These are phyloP conservation scores for Halcyon badia DNA, from an alignment of 2,797 vertebrate species.

Conservation along the genomic window DNA sequence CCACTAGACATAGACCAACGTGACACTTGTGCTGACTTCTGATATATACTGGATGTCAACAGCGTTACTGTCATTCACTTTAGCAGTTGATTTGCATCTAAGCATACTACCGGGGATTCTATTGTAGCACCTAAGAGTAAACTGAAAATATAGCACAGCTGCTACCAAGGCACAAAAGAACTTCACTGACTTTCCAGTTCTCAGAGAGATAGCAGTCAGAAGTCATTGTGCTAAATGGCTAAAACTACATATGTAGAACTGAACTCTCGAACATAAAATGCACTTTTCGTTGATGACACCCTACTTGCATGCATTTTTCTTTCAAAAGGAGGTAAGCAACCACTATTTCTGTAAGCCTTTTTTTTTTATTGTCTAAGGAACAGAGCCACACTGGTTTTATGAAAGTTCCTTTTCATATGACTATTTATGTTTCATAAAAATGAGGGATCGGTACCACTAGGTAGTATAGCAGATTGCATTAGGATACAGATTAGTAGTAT, in stretches of 20 bases:
- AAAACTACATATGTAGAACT: neutral
- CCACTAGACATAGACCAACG: slow-evolving; percentile 34
- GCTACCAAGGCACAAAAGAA: neutral
- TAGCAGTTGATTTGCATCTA: slow-evolving; percentile 59
- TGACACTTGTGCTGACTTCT: slow-evolving; percentile 42
- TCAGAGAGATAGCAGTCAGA: neutral
- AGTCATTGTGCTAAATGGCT: neutral
- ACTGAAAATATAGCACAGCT: slow-evolving; percentile 3
- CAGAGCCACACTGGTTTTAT: neutral
- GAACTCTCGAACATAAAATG: neutral
- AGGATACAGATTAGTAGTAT: neutral
- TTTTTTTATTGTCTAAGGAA: neutral
- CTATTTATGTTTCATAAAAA: neutral
- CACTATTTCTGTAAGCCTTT: neutral
- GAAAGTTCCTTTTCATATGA: neutral
- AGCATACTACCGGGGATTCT: neutral
- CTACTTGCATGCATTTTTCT: neutral
- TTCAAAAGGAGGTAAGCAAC: neutral
- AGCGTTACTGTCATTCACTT: slow-evolving; percentile 15
- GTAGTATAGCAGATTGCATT: neutral
- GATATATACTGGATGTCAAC: slow-evolving; percentile 38
- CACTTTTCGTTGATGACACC: neutral
- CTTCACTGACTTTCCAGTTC: neutral
- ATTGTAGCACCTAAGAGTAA: neutral
- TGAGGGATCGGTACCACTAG: neutral